Base-by-base conservation (phyloP, 2,797 vertebrate species). In the Todus mexicanus region DNA sequence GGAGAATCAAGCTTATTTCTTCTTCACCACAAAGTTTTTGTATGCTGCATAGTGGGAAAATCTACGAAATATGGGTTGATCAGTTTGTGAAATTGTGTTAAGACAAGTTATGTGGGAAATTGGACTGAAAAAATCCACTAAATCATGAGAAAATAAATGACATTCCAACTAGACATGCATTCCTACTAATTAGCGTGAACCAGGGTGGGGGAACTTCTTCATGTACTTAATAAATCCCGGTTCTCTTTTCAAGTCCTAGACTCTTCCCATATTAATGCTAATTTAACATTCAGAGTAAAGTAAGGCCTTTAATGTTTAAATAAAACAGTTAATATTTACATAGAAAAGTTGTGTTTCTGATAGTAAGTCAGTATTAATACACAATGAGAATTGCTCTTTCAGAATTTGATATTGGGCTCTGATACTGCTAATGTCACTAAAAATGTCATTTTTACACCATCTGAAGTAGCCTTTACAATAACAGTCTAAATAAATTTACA, bases 321-420 rank as follows among this genome's bases (percentile, higher is more conserved):
- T 87, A 96, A 97, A 97, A 93, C 65, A 54, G 94, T 96, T 97
- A 96, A 93, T 95, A 96, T 97, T 97, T 97, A 96, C 91, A 89
- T 66, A 83, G 79, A 96, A 96, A 97, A 95, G 84, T 94, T 97
- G 80, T 69, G 69, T 95, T 97, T 96, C 92, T 96, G 93, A 93
- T 96, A 97, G 81, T 84, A 95, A 92, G 86, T 91, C 89, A 93
- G 84, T 77, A 97, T 91, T 93, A 97, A 96, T 37, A 80, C 82
- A 89, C 73, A 90, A 84, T 89, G 95, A 87, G 95, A 96, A 92
- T 76, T 93, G 88, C 59, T 96, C 94, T 96, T 96, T 80, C 87
- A 86, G 93, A 95, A 93, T 93, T 94, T 95, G 89, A 92, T 93
- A 90, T 51, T 42, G 80, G 87, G 69, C 72, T 96, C 77, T 54